Base-by-base conservation (phyloP, 2,113 vertebrate species). In the Urocitellus parryii region DNA sequence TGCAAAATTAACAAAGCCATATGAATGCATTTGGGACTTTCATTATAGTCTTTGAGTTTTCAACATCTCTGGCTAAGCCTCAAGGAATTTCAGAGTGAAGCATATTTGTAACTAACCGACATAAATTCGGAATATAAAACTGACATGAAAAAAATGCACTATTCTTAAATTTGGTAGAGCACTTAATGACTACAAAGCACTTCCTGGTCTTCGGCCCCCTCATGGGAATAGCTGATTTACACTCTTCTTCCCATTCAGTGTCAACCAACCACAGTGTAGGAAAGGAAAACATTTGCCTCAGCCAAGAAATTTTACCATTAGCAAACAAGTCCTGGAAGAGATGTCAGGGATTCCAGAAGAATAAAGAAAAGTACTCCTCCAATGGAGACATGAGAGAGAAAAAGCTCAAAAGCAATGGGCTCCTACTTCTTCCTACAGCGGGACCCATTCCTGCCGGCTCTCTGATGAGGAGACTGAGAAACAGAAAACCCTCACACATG, bases 81-180 rank as follows among this genome's bases (percentile, higher is more conserved):
- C 82, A 48, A 85, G 92, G 79, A 91, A 90, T 90, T 96, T 98
- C 79, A 82, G 32, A 97, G n/a, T 95, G 25, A 96, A 81, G 63
- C 53, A 65, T 80, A 92, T 96, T 97, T 93, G 51, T 96, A 96
- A 96, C 74, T 84, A 86, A 93, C 80, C 95, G 82, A 76, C 85
- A 94, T 96, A 97, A 97, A 95, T 95, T 95, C 91, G 90, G 74
- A 83, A 32, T 91, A 91, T 97, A 98, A 97, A 97, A 94, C 89
- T 95, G 79, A 95, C 94, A 96, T 87, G 76, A 95, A 95, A 95
- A 95, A 97, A 95, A 97, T 91, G 89, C 42, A 95, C 93, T 95
- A 77, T 25, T 45, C 70, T 95, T 97, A 96, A 96, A 97, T 91
- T 48, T 73, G 72, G 92, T 95, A 58, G 95, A 96, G 45, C 78